Percentiles rank a stretch among this genome's conserved stretches.
Conservation (phyloP, 2,888 invertebrate species). For the Drosophila engyochracea region DNA sequence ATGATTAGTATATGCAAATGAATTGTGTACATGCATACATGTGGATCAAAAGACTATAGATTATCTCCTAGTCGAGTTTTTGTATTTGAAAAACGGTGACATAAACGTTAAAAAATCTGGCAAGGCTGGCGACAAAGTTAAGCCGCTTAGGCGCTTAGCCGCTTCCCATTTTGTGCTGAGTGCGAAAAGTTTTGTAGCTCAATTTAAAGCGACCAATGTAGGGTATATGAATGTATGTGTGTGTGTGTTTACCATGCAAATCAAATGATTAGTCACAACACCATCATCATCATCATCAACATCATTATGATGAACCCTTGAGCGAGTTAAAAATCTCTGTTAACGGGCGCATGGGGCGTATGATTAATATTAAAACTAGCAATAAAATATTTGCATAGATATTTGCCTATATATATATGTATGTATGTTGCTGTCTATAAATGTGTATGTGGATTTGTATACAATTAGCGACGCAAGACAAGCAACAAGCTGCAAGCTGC, state of each 20-base stretch:
- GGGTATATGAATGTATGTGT: constrained; percentile 8
- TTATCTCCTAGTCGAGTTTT: neutral
- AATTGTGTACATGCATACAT: too few species aligned
- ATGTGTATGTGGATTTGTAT: constrained; percentile 64
- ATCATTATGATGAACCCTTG: constrained; percentile 12
- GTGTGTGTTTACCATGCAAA: constrained; percentile 1
- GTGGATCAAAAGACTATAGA: neutral
- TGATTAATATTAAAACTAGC: constrained; percentile 42
- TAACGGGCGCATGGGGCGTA: constrained; percentile 46
- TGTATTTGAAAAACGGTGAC: constrained; percentile 11
- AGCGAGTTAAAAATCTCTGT: constrained; percentile 22
- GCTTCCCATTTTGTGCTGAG: constrained; percentile 67
- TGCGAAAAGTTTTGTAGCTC: constrained; percentile 67
- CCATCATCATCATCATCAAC: neutral
- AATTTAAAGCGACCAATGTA: constrained; percentile 47
- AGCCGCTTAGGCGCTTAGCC: constrained; percentile 73
- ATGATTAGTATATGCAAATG: too few species aligned
- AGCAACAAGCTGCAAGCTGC: constrained; percentile 31
- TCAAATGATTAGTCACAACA: too few species aligned
- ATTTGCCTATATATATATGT: constrained; percentile 54
- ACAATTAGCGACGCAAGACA: constrained; percentile 71
- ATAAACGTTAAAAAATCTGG: constrained; percentile 63
- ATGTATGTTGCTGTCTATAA: constrained; percentile 23
- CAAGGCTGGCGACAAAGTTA: constrained; percentile 67
- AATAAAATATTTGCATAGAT: constrained; percentile 34